Base-by-base conservation (phyloP, 2,888 invertebrate genomes). In the Lasioglossum pauxillum region DNA sequence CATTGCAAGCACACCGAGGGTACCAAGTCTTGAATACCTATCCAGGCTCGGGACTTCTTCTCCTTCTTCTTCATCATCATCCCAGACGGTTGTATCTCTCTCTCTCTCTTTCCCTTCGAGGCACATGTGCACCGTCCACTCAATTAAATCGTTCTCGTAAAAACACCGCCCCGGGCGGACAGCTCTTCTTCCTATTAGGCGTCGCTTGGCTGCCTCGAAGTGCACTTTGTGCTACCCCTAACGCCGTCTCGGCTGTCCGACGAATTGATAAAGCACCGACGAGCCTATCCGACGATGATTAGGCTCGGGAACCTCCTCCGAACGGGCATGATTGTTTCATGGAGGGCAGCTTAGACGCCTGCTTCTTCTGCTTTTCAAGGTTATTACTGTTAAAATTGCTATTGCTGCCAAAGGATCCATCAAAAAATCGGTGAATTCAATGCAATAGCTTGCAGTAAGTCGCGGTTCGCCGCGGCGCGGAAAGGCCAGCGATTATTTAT, bases 1-100 rank as follows among this genome's bases (percentile, higher is more conserved):
- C 82, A n/a, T 79, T 60, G 7, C 27, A 81, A 80, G 49, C 27
- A 81, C 81, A 49, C 76, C 14, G 75, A 71, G 76, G 80, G 27
- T 64, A 64, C 71, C 35, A 60, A 38, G 53, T 78, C 80, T 80
- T 77, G 77, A 83, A 85, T 89, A 87, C 86, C 86, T 86, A 84
- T 73, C 76, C 64, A 3, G 57, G 3, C 41, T 41, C 46, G 41
- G 49, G 64, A 41, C 41, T 74, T 74, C 82, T 75, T 75, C 44
- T 53, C 27, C n/a, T n/a, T 35, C 71, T 46, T 27, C 23, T 31
- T 38, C 71, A 16, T 23, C 23, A 35, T 69, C 35, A 7, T 69
- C 3, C 35, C 19, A 35, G 35, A 69, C 23, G 69, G 7, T 8
- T 19, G 23, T 23, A 69, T 69, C 69, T 19, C 5, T 7, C 27